phyloP scores from a whole-genome alignment of 2,888 invertebrate species.

The Uropetala carovei region DNA sequence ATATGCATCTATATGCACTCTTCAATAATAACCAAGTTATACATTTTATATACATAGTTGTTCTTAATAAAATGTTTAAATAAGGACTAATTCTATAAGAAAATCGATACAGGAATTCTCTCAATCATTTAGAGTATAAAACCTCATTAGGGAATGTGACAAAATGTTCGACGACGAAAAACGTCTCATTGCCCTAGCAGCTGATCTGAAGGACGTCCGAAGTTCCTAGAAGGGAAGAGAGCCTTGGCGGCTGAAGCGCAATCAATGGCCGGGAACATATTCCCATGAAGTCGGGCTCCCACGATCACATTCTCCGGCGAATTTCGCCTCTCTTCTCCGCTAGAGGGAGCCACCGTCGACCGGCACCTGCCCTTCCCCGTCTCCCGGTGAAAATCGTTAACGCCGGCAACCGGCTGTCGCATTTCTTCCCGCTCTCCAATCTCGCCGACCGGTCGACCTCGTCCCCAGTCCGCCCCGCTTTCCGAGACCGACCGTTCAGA shows the following conservation, averaged over 20 bases:
- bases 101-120: too few relatives aligned
- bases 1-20: too few relatives aligned
- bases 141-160: too few relatives aligned
- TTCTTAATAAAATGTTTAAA: too few relatives aligned
- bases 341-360: neutral
- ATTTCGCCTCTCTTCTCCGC: conserved; percentile 14
- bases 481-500: neutral
- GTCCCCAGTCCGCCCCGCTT: conserved; percentile 9
- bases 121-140: too few relatives aligned
- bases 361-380: neutral
- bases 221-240: neutral
- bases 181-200: neutral
- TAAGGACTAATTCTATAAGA: too few relatives aligned
- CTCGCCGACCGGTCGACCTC: neutral
- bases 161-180: too few relatives aligned
- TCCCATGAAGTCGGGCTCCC: neutral
- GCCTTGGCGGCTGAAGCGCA: neutral
- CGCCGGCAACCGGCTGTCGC: neutral
- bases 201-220: neutral
- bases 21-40: too few relatives aligned
- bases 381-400: neutral
- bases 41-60: too few relatives aligned
- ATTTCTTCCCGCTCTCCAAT: neutral
- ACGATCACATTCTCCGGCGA: neutral
- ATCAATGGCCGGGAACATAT: conserved; percentile 4